Evolutionary conservation across 2,888 invertebrate species (phyloP), one percentile per base, ranked within the genome.

Genomic region (Anticlea derivata): DNA sequence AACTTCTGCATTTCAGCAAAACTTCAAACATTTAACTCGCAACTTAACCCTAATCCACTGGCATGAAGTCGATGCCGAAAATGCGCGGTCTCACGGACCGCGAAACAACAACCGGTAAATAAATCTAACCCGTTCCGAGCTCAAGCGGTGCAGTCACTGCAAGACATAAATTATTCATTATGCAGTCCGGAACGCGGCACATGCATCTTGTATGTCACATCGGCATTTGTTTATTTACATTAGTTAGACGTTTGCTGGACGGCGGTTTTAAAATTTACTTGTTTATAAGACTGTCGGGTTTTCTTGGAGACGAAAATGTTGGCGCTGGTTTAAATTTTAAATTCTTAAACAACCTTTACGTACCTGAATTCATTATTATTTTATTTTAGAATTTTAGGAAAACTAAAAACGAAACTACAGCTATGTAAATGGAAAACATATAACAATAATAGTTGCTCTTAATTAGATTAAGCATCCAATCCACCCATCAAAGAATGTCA

Each of bases 111-210:
- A 50, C 20, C 50, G 60, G 50, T 63, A 63, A 65, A 71, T 68
- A 69, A 69, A 68, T 67, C 58, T 58, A 64, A 62, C 59, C 58
- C 56, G 43, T 7, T 17, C 58, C 54, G 49, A 55, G 41, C 56
- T 60, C 55, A 41, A 64, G 66, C 57, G 55, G 62, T 66, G 70
- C 70, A 68, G 65, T 65, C 61, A 65, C 67, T 67, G 52, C 56
- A 63, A 57, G 53, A 46, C 60, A 62, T 72, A 68, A 52, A 75
- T 73, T 68, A 75, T 75, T 74, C 74, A 74, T 64, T 55, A 49
- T 62, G 55, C 55, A 53, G 60, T 52, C 61, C 59, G 59, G 61
- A 56, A 58, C 56, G 52, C 39, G 58, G 65, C 61, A 47, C 66
- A 73, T 73, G 68, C 70, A 73, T 73, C 63, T 70, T 73, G 64